Base-by-base conservation (phyloP, 2,113 vertebrate species). In the Benitochromis conjunctus region DNA sequence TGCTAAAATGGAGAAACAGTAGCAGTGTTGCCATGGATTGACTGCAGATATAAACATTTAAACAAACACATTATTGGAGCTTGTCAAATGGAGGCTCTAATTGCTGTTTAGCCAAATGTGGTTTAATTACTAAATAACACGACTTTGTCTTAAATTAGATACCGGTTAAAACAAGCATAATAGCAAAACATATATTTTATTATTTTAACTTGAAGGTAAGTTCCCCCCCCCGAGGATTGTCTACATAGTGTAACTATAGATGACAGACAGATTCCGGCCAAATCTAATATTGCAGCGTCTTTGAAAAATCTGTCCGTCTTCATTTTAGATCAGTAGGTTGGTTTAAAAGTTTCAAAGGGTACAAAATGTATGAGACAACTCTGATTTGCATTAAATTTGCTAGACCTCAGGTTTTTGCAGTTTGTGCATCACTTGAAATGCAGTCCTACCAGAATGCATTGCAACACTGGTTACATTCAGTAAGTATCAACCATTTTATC, bases 81-180 rank as follows among this genome's bases (percentile, higher is more conserved):
- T 53, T 48, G 9, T 1, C 7, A 14, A 18, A 16, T 51, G 7
- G 53, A 21, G 2, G 19, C 53, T 21, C 9, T 9, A 54, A 54
- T 11, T 19, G 7, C 18, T 19, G 18, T 19, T 19, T 19, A 18
- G 51, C 51, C n/a, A 21, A n/a, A 21, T 10, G 5, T 55, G 53
- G 9, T 55, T 21, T 6, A 11, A 11, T 48, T 19, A 51, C 12
- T 29, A 26, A 29, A 9, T 26, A 74, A 74, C 9, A 48, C 24
- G 9, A 12, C 24, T 31, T 48, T 48, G 9, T 5, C 24, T 29
- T 48, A 48, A 12, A 29, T 46, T 74, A 48, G 24, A 74, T 29
- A 29, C 0, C 0, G 12, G 12, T 69, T 69, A 41, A 24, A 9
- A 43, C 7, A 69, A 26, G 3, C 66, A 19, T 0, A 18, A 10